Evolutionary conservation across 1,140 invertebrate genomes (phyloP).

Genomic region (Pectinophora gossypiella): DNA sequence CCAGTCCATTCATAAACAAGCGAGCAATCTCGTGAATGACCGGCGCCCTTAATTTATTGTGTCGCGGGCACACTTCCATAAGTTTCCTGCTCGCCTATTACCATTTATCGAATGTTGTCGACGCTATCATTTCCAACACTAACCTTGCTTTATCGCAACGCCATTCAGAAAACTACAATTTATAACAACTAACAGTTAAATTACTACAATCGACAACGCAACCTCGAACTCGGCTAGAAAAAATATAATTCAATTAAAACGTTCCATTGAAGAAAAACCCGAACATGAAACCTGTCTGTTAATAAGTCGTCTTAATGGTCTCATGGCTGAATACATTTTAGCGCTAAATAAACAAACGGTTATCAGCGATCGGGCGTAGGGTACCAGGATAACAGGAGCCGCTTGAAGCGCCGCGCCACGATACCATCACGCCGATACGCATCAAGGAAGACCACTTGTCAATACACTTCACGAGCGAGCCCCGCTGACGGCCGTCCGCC

Average conservation of each 20-base stretch:
- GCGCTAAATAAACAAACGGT: slow-evolving; percentile 63
- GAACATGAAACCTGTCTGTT: slow-evolving; percentile 51
- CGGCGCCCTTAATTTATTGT: slow-evolving; percentile 57
- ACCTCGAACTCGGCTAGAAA: background rate
- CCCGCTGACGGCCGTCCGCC: slow-evolving; percentile 51
- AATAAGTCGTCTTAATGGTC: slow-evolving; percentile 60
- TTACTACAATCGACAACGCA: background rate
- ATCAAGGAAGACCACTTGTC: slow-evolving; percentile 74
- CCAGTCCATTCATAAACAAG: slow-evolving; percentile 66
- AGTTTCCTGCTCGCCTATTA: slow-evolving; percentile 58
- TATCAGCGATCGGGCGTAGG: slow-evolving; percentile 60
- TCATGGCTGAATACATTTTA: slow-evolving; percentile 63
- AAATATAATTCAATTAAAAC: background rate
- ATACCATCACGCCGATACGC: slow-evolving; percentile 70
- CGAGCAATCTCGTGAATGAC: slow-evolving; percentile 63
- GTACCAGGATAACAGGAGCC: slow-evolving; percentile 54
- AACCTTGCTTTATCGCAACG: slow-evolving; percentile 52
- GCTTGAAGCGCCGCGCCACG: slow-evolving; percentile 63
- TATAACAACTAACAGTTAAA: background rate
- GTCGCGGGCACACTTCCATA: slow-evolving; percentile 48
- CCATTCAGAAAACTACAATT: slow-evolving; percentile 33
- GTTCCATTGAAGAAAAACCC: background rate
- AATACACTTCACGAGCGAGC: slow-evolving; percentile 68
- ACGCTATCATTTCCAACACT: slow-evolving; percentile 50
- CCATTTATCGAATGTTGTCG: slow-evolving; percentile 60